These are phyloP conservation scores for Equus quagga DNA, from an alignment of 2,113 vertebrate species.

Conservation along the genomic window DNA sequence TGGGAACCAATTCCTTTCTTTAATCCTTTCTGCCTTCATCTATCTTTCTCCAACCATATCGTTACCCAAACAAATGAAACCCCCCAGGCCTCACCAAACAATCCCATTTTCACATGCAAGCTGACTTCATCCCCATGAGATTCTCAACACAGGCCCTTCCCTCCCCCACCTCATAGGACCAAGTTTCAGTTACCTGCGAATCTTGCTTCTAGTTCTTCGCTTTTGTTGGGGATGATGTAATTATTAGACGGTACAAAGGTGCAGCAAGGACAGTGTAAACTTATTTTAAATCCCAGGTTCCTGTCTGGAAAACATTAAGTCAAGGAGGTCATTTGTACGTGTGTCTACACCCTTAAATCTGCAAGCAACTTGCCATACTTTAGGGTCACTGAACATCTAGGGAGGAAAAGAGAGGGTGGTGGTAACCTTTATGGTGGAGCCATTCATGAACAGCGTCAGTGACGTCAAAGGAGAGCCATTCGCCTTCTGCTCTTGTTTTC, in stretches of 20 bases:
- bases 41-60: background rate
- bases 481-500: constrained; percentile 94
- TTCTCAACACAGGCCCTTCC: background rate
- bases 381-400: constrained; percentile 9
- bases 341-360: background rate
- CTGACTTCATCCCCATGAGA: background rate
- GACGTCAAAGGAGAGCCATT: constrained; percentile 97
- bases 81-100: background rate
- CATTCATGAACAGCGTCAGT: constrained; percentile 98
- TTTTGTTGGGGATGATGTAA: constrained; percentile 98
- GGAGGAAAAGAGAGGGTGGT: constrained; percentile 23
- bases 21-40: background rate
- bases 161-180: background rate
- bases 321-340: constrained; percentile 68
- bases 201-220: constrained; percentile 96
- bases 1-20: background rate
- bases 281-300: constrained; percentile 97
- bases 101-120: background rate
- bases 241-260: constrained; percentile 97
- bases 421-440: constrained; percentile 95
- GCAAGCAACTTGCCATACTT: constrained; percentile 26
- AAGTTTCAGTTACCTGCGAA: constrained; percentile 93
- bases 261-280: constrained; percentile 98
- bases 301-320: constrained; percentile 92
- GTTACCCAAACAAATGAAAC: background rate